A percentile compares a stretch with the other conserved stretches of the same genome.
phyloP scores from a whole-genome alignment of 1,140 invertebrate species.

The Sarcophaga bullata region DNA sequence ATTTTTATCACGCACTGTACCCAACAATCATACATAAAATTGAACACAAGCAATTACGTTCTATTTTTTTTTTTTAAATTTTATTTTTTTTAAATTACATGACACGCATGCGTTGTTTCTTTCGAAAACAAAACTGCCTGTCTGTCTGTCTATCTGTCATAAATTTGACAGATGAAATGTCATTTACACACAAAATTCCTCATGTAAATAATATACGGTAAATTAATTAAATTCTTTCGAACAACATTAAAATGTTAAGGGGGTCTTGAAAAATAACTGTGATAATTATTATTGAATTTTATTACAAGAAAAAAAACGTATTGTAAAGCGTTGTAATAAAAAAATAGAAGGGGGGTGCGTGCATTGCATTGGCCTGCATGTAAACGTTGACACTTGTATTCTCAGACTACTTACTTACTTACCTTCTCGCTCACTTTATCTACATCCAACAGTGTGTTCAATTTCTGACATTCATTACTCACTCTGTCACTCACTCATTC shows the following conservation, averaged over 20 bases:
- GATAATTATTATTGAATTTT: no score
- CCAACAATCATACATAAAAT: no score
- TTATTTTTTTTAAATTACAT: not conserved
- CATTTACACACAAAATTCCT: no score
- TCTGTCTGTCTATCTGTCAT: no score
- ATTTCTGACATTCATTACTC: conserved; percentile 27
- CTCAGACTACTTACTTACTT: conserved; percentile 1
- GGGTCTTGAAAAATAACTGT: no score
- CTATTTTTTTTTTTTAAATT: conserved; percentile 8
- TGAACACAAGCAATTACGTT: not conserved
- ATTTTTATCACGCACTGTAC: not conserved
- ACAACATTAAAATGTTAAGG: not conserved
- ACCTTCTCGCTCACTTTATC: no score
- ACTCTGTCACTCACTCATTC: no score
- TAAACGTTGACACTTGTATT: conserved; percentile 8
- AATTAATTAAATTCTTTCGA: conserved; percentile 8
- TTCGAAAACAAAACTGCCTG: no score
- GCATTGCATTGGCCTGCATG: not conserved
- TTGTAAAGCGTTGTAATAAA: no score
- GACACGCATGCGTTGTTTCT: conserved; percentile 37
- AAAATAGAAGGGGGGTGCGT: not conserved
- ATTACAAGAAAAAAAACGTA: no score
- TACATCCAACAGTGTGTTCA: not conserved
- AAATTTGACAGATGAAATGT: conserved; percentile 31
- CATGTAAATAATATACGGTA: not conserved